Evolutionary conservation across 2,797 vertebrate genomes (phyloP), one percentile per base, ranked within the genome.

Genomic region (Cyprinodon diabolis): DNA sequence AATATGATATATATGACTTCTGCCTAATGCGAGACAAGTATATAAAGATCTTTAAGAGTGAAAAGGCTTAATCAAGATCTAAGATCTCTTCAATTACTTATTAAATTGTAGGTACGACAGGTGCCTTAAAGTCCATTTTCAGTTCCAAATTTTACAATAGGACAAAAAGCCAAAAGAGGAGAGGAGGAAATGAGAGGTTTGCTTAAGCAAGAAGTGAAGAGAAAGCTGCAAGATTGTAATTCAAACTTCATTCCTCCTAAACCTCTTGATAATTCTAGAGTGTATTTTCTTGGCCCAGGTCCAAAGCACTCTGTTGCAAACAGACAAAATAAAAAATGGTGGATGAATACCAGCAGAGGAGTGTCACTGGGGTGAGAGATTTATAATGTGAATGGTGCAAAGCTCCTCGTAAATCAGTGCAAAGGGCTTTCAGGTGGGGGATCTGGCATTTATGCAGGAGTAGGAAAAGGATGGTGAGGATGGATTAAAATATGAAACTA

Each of bases 271-370:
- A 95, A 95, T 94, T 94, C 93, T 90, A 93, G 81, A 95, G 95
- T 94, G 95, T 93, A 93, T 95, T 90, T 89, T 90, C 92, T 93
- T 97, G 96, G 96, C 95, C 94, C 89, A 68, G 81, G 92, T 95
- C 96, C 96, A 97, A 96, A 94, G 94, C 90, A 91, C 95, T 95
- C 94, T 93, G 78, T 83, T 81, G 84, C 78, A 83, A 87, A 84
- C 76, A 87, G 86, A 81, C 82, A 85, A 84, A 85, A 83, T 86
- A 89, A 88, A 88, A 88, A 83, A 95, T 95, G 95, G 95, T 95
- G 95, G 96, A 96, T 95, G 96, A 96, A 96, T 95, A 95, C 94
- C 94, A 95, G 94, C 92, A 92, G 88, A 92, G 93, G 95, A 95
- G 91, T 93, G 93, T 96, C 95, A 94, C 91, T 76, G 77, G 93